Evolutionary conservation across 2,888 invertebrate genomes (phyloP), one percentile per base, ranked within the genome.

Genomic region (Aporophyla lueneburgensis): DNA sequence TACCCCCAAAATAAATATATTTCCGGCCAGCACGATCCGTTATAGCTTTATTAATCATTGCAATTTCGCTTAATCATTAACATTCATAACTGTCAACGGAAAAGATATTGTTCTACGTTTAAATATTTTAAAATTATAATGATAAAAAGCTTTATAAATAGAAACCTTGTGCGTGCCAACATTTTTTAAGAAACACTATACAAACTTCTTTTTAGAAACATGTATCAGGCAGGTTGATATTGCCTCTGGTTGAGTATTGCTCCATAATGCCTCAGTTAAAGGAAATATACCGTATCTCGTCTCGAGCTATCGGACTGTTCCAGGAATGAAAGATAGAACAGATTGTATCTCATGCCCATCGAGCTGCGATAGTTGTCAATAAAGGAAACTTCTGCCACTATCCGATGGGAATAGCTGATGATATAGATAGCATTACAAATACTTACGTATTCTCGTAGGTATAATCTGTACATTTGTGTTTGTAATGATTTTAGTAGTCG

Each of bases 1-100:
- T 62, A 5, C 24, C 27, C 61, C 53, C 51, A 71, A 85, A 83
- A 82, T 72, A 85, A 71, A 73, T 63, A 58, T 49, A 85, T 82
- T 85, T 74, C 58, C 24, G 12, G 33, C 59, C 49, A 62, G 65
- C 49, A 59, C 7, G 61, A 72, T 72, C 74, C 62, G n/a, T 68
- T 59, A 67, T 46, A 43, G 62, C 24, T 54, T 68, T 67, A 61
- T 75, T 71, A 61, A 61, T 68, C 43, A 14, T 46, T 68, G 71
- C 72, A 73, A 77, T 77, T 73, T 56, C 43, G 66, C 46, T 46
- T 76, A 76, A 65, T 81, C n/a, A 81, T 79, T 81, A 58, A 24
- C 19, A 80, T 74, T 5, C 19, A 21, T 58, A 46, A 73, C 43
- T 61, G 51, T 72, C 59, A 73, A 63, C 24, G 43, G 0, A 40